Evolutionary conservation across 2,888 invertebrate genomes (phyloP).

Genomic region (Lepeophtheirus nordmannii): DNA sequence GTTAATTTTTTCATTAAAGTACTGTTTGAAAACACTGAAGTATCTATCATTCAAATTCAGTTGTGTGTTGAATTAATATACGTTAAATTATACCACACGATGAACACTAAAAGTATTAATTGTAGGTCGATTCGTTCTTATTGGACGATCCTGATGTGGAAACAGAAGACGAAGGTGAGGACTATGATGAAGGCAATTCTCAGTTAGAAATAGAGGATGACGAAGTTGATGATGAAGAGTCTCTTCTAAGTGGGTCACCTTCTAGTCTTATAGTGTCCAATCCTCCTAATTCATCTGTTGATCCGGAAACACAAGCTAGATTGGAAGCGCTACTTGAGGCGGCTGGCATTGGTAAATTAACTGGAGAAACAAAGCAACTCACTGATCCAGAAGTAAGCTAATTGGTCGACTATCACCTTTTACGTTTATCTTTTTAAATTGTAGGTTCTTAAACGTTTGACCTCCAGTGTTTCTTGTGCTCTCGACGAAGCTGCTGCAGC

Average conservation of each 20-base stretch:
- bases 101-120: no score
- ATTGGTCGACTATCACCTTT: neutral
- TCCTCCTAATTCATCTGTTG: neutral
- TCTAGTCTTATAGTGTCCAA: neutral
- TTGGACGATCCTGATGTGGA: neutral
- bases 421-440: neutral
- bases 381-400: slow-evolving; percentile 14
- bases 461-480: slow-evolving; percentile 78
- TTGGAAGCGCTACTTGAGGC: slow-evolving; percentile 84
- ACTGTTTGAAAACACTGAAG: no score
- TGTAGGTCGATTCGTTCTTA: no score
- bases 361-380: neutral
- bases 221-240: neutral
- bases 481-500: slow-evolving; percentile 94
- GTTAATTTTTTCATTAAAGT: no score
- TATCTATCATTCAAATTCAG: no score
- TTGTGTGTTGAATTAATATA: no score
- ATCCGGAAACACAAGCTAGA: slow-evolving; percentile 48
- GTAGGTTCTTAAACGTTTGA: slow-evolving; percentile 67
- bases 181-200: neutral
- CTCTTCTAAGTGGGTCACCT: neutral
- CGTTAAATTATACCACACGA: no score
- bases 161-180: slow-evolving; percentile 1
- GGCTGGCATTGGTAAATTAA: slow-evolving; percentile 44
- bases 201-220: neutral